Conservation (phyloP, 1,140 invertebrate species). For the Drosophila obscura region DNA sequence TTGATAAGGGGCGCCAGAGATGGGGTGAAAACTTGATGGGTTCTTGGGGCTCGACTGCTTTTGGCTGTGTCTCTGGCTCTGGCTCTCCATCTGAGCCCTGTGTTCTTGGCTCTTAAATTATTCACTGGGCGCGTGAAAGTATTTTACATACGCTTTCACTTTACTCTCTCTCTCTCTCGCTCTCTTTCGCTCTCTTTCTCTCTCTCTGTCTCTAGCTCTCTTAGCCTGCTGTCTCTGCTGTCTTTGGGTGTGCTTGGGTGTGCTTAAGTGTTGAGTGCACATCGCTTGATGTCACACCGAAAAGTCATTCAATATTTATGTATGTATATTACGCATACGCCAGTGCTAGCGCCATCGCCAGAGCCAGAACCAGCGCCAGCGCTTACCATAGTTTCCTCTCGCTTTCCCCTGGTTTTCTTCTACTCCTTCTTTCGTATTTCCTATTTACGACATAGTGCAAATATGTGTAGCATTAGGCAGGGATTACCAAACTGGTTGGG, state of each 20-base stretch:
- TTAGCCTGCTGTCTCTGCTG: not conserved
- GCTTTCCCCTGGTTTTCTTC: not conserved
- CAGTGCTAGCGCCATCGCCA: not conserved
- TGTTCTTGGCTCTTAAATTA: conserved; percentile 49
- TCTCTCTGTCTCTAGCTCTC: not conserved
- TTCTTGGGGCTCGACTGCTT: conserved; percentile 3
- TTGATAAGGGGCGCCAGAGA: conserved; percentile 30
- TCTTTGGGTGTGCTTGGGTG: not conserved
- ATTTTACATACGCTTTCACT: conserved; percentile 62
- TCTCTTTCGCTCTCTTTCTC: conserved; percentile 28
- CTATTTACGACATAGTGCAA: conserved; percentile 44
- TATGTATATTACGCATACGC: conserved; percentile 58
- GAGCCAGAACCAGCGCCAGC: not conserved
- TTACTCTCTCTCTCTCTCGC: conserved; percentile 17
- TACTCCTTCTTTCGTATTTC: not conserved
- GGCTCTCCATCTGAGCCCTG: conserved; percentile 6
- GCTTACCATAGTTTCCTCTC: not conserved
- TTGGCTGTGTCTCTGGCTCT: not conserved
- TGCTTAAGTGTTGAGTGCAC: conserved; percentile 56
- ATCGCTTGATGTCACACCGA: conserved; percentile 60
- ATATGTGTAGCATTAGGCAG: conserved; percentile 46
- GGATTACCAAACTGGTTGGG: conserved; percentile 37
- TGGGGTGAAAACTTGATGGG: conserved; percentile 50
- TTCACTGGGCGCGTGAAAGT: conserved; percentile 62
- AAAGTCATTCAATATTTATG: conserved; percentile 64